These are phyloP conservation scores for Rhabdomys dilectus DNA, from an alignment of 2,113 vertebrate species.

Conservation along the genomic window DNA sequence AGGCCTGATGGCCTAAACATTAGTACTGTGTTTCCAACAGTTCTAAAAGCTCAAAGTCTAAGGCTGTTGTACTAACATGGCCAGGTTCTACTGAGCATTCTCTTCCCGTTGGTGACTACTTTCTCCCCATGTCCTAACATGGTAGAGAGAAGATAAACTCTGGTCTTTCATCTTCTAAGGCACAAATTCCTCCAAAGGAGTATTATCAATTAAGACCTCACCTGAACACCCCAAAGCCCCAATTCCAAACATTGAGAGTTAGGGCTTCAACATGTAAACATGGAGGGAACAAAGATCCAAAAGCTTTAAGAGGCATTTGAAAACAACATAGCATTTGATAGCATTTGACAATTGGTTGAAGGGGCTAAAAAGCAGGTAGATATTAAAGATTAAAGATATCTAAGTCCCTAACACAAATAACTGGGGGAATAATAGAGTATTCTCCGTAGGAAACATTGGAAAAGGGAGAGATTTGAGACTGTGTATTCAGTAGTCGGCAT, in stretches of 20 bases:
- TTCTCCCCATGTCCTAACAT: background rate
- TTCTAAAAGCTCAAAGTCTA: background rate
- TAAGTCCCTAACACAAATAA: background rate
- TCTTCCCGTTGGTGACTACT: background rate
- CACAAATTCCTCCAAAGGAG: background rate
- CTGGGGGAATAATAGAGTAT: background rate
- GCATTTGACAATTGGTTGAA: background rate
- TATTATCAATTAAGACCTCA: background rate
- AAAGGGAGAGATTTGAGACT: background rate
- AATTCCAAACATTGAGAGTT: background rate
- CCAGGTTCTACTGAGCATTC: background rate
- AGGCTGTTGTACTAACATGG: background rate
- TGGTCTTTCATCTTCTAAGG: background rate
- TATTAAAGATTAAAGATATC: background rate
- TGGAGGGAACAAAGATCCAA: background rate
- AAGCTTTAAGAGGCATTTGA: background rate
- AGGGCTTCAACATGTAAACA: background rate
- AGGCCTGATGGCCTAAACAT: background rate
- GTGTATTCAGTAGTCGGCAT: background rate
- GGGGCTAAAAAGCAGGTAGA: background rate
- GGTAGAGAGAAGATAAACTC: background rate
- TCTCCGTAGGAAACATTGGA: slow-evolving; percentile 14
- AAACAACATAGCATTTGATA: background rate
- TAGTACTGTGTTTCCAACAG: background rate
- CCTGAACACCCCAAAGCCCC: background rate